Evolutionary conservation across 2,888 invertebrate species (phyloP), one percentile per base, ranked within the genome.

Genomic region (Tenthredo amoena): DNA sequence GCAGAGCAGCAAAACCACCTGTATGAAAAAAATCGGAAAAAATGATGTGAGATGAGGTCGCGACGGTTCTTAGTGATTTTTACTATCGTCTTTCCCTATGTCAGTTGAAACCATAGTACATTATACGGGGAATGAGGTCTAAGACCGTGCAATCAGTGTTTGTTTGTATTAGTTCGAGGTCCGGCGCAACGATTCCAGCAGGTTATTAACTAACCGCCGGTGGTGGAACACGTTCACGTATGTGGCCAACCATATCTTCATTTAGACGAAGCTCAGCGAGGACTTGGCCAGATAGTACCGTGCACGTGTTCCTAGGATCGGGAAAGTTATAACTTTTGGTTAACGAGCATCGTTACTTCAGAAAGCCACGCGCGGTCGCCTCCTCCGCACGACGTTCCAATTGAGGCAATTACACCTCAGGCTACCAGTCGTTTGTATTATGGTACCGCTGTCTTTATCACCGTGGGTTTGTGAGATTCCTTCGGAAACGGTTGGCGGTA

Each of bases 1-100:
- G 93, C 98, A 98, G 89, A 99, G 95, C 94, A 99, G 96, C 91
- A 99, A 95, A 84, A 99, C 98, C 90, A 99, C 99, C 99, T 99
- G 96, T 62, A 84, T 87, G 47, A 47, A 2, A 37, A 58, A 47
- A 86, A 86, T 34, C 47, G 34, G 43, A 15, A 58, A 68, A 62
- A 85, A 86, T 50, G 55, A 68, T 68, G 34, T 31, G 43, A 43
- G 31, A 37, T n/a, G 3, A 71, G 15, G n/a, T 71, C 47, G 43
- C 12, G 40, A 15, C 21, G 21, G 26, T 47, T 26, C 76, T 50
- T 18, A 31, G 40, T 43, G 18, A 26, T 10, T 74, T 74, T 74
- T 10, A 77, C 50, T 55, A 2, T 77, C 10, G n/a, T 5, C n/a
- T 74, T 74, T 74, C 40, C 12, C 12, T 26, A 7, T 21, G 68